Conservation (phyloP, 2,888 invertebrate species). For the Cantharis rustica region DNA sequence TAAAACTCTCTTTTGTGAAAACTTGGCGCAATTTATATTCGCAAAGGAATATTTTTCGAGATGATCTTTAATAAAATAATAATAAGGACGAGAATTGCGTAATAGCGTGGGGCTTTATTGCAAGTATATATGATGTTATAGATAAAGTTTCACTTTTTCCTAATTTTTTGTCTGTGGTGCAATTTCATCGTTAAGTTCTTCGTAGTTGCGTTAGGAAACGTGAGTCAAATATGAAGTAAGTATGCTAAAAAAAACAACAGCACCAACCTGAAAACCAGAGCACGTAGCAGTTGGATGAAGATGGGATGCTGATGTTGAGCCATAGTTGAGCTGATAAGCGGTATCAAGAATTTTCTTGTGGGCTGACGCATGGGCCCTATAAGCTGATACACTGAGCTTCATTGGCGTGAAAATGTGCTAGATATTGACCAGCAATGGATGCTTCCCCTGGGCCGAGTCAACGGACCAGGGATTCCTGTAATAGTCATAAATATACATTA, state of each 20-base stretch:
- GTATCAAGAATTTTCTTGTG: conserved; percentile 84
- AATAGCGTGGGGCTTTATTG: neutral
- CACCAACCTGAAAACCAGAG: conserved; percentile 61
- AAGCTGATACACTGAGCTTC: conserved; percentile 88
- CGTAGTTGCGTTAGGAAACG: neutral
- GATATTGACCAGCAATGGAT: conserved; percentile 29
- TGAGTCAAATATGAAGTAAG: neutral
- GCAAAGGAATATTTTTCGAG: neutral
- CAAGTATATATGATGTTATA: neutral
- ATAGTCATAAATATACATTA: conserved; percentile 11
- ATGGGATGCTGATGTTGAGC: conserved; percentile 69
- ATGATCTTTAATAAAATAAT: neutral
- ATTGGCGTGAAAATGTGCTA: conserved; percentile 53
- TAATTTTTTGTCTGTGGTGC: neutral
- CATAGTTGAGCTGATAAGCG: conserved; percentile 77
- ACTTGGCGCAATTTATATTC: neutral
- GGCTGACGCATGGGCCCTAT: conserved; percentile 86
- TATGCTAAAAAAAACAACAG: neutral
- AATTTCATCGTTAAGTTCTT: neutral
- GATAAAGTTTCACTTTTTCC: neutral
- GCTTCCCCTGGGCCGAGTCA: conserved; percentile 29
- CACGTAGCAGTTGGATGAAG: conserved; percentile 53
- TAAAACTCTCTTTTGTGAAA: neutral
- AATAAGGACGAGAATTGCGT: neutral
- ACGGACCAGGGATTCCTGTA: conserved; percentile 34